Evolutionary conservation across 2,888 invertebrate genomes (phyloP), one percentile per base, ranked within the genome.

Genomic region (Magallana nippona): DNA sequence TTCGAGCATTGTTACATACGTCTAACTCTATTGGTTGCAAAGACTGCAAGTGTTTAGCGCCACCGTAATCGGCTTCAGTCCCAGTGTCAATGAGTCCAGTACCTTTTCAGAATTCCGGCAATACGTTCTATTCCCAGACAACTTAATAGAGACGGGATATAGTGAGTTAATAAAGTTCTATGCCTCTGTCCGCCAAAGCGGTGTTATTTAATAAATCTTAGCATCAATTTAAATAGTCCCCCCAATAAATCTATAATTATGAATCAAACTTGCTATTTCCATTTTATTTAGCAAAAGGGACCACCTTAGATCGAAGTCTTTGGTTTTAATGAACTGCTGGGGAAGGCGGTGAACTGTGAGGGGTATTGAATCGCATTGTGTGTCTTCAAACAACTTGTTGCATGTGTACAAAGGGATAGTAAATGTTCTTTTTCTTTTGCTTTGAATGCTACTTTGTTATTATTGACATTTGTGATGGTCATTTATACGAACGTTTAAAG

Each of bases 241-340:
- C 27, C 71, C 71, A 71, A 71, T 71, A 71, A 71, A 71, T 71
- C 71, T 71, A 71, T 71, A 71, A 71, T 71, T 71, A 71, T 71
- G 71, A 22, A 22, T 71, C 71, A 71, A 71, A 71, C 71, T 71
- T 27, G 71, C 10, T 71, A 71, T 71, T 71, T 71, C 5, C 71
- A 27, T 71, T 71, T 27, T 27, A 32, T 27, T 27, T 22, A 22
- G 71, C 27, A 15, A 32, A 44, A 44, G 3, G 15, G 71, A 71
- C 71, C 71, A 71, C 71, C 22, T 8, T 13, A 15, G 71, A 71
- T 27, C 32, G 71, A 32, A 71, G 22, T 22, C 15, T 32, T 71
- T 71, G 11, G 71, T 15, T 71, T 71, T 71, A 10, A 27, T 15
- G 15, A 71, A 71, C 15, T 19, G 71, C 27, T 71, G 13, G 13